Evolutionary conservation across 2,797 vertebrate species (phyloP).

Genomic region (Myioborus melanocephalus): DNA sequence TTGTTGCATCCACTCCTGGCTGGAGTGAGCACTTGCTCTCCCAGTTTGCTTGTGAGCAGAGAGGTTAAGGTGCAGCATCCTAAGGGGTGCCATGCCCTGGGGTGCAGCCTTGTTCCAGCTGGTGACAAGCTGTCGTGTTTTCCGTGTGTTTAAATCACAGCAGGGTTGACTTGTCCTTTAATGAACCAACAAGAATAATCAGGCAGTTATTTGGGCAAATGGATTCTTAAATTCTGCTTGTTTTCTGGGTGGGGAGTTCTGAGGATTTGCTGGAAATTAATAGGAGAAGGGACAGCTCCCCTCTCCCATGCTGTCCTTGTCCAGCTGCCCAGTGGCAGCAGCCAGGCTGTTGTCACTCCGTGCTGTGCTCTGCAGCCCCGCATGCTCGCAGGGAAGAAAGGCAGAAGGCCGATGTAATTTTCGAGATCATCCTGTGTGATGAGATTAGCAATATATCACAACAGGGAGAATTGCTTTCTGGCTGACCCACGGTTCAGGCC

Average conservation of each 20-base stretch:
- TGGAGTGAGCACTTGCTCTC: not conserved
- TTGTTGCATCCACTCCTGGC: not conserved
- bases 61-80: not conserved
- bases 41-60: not conserved
- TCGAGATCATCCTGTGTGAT: not conserved
- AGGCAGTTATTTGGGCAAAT: not conserved
- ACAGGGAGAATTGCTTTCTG: not conserved
- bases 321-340: rapidly evolving
- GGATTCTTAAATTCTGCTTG: not conserved
- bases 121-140: not conserved
- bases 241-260: not conserved
- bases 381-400: not conserved
- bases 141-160: not conserved
- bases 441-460: constrained; percentile 8
- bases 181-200: not conserved
- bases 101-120: not conserved
- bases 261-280: not conserved
- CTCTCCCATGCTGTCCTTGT: not conserved
- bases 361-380: not conserved
- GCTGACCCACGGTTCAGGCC: not conserved
- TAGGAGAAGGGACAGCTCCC: not conserved
- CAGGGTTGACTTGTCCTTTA: not conserved
- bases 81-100: not conserved
- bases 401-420: constrained; percentile 7
- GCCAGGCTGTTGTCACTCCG: rapidly evolving